Base-by-base conservation (phyloP, 2,797 vertebrate genomes). In the Phalanger gymnotis region DNA sequence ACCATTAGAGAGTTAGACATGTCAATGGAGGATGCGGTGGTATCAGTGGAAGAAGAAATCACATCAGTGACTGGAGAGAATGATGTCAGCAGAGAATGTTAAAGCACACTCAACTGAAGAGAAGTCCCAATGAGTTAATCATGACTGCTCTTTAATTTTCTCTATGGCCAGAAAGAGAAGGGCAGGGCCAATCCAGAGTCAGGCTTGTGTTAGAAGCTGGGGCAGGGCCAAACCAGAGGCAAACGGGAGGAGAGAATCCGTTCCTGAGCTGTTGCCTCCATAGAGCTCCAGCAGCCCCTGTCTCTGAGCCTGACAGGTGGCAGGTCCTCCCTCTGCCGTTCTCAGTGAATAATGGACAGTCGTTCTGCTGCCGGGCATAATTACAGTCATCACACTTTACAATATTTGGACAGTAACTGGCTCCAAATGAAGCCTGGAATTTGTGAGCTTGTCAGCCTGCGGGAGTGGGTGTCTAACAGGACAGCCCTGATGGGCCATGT, bases 361-460 rank as follows among this genome's bases (percentile, higher is more conserved):
- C 73, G 13, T 81, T 81, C 73, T 81, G 73, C 73, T 81, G 73
- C 73, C 40, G 40, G 73, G 73, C 73, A 81, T 81, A 81, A 81
- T 81, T 81, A 81, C 40, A 81, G 73, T 81, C 73, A 81, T 81
- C 73, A 81, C 73, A 81, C 73, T 81, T 81, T 81, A 81, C 73
- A 81, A 81, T 81, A 81, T 81, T 81, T 81, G 73, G 73, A 81
- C 73, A 81, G 73, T 81, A 81, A 81, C 73, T 81, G 73, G 73
- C 40, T 81, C 73, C 73, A 81, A 81, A 81, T 81, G 73, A 81
- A 81, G 73, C 73, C 22, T 81, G 73, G 73, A 81, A 81, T 81
- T 81, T 16, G 40, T 81, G 73, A 47, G 73, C 73, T 81, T 81
- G 73, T 81, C 73, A 81, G 73, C 73, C 73, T 81, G 7, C 40